phyloP scores from a whole-genome alignment of 2,888 invertebrate species.

The Polyommatus iphigenia region DNA sequence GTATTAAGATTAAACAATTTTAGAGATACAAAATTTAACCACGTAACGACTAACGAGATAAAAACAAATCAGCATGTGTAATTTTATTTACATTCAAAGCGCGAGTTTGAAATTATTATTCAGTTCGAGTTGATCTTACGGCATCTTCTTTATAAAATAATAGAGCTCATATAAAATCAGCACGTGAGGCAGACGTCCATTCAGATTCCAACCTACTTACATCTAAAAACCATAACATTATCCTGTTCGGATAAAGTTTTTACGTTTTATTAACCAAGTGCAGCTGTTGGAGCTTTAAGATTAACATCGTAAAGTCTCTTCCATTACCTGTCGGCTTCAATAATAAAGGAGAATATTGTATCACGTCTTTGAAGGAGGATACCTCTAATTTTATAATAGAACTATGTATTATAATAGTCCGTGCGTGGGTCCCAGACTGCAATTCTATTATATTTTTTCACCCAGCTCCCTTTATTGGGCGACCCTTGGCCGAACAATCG shows the following conservation, averaged over 20 bases:
- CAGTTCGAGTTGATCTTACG: conserved; percentile 26
- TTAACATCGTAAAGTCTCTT: neutral
- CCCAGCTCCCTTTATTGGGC: conserved; percentile 71
- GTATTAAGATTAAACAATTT: neutral
- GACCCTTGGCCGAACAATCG: conserved; percentile 75
- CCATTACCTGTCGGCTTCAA: neutral
- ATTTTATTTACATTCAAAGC: conserved; percentile 30
- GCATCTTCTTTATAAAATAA: conserved; percentile 25
- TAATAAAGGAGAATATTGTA: conserved; percentile 1
- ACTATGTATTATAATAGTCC: conserved; percentile 45
- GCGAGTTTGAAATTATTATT: conserved; percentile 22
- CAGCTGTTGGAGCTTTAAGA: conserved; percentile 21
- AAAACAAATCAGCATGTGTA: neutral
- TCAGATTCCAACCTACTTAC: conserved; percentile 2
- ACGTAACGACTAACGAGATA: neutral
- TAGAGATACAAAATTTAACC: neutral
- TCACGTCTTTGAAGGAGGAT: conserved; percentile 16
- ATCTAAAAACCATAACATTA: neutral
- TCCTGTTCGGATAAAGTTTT: neutral
- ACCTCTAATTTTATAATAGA: conserved; percentile 30
- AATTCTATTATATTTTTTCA: conserved; percentile 62
- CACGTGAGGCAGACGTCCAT: conserved; percentile 10
- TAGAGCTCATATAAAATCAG: conserved; percentile 28
- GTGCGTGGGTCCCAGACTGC: conserved; percentile 68
- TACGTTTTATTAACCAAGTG: neutral